Conservation (phyloP, 2,888 invertebrate species). For the Acanthosepion pharaonis region DNA sequence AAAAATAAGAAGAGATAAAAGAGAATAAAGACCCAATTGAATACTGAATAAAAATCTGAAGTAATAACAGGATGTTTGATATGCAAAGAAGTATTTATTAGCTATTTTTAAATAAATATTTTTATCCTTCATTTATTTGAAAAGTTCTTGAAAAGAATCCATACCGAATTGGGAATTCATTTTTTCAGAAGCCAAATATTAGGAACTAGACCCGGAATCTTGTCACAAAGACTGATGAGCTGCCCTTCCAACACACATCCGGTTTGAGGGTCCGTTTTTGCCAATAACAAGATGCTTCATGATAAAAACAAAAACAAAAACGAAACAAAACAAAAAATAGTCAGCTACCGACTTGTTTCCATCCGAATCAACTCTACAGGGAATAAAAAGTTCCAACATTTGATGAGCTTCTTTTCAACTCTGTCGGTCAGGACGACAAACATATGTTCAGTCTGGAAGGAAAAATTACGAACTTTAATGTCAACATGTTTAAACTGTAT, state of each 20-base stretch:
- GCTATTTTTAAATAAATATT: too few relatives aligned
- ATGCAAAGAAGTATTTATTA: too few relatives aligned
- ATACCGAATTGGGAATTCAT: background rate
- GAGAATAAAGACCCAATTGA: too few relatives aligned
- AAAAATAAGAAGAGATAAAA: too few relatives aligned
- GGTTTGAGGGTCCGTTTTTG: background rate
- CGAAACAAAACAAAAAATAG: too few relatives aligned
- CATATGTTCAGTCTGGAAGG: background rate
- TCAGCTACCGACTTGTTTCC: background rate
- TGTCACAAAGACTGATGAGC: background rate
- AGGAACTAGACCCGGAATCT: background rate
- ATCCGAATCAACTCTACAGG: background rate
- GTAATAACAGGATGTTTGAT: too few relatives aligned
- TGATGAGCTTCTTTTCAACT: background rate
- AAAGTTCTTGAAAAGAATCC: too few relatives aligned
- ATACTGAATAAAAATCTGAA: too few relatives aligned
- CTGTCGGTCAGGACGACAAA: background rate
- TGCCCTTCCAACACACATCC: background rate
- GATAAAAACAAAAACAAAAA: background rate
- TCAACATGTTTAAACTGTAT: background rate
- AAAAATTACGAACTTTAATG: background rate
- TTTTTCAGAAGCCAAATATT: background rate
- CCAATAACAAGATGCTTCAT: background rate
- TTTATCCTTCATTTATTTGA: too few relatives aligned
- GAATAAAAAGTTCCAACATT: background rate